Conservation (phyloP, 2,797 vertebrate genomes). For the Brachyrhaphis roseni region DNA sequence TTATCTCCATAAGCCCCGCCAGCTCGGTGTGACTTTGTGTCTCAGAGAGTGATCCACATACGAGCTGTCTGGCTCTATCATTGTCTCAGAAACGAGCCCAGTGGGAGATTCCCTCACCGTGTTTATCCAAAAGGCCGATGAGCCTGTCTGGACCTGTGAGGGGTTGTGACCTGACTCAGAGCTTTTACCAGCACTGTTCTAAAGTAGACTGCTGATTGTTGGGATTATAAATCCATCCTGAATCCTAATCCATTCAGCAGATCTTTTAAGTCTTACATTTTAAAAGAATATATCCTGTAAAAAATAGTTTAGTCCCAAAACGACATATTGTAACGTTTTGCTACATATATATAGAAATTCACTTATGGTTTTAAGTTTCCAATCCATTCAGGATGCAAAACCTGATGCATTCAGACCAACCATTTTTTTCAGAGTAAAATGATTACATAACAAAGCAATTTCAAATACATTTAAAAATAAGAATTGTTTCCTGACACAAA, state of each 20-base stretch:
- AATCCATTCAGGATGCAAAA: not conserved
- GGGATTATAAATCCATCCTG: not conserved
- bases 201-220: constrained; percentile 9
- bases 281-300: not conserved
- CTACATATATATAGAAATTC: not conserved
- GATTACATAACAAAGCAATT: not conserved
- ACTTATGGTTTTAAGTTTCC: not conserved
- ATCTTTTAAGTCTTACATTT: not conserved
- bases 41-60: constrained; percentile 51
- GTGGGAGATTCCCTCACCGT: constrained; percentile 42
- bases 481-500: not conserved
- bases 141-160: constrained; percentile 29
- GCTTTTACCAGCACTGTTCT: constrained; percentile 40
- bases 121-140: constrained; percentile 42
- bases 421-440: not conserved
- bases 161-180: constrained; percentile 41
- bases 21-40: constrained; percentile 50
- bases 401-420: not conserved
- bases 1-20: constrained; percentile 67
- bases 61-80: constrained; percentile 67
- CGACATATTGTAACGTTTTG: not conserved
- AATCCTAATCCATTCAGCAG: not conserved
- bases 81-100: constrained; percentile 48
- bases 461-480: not conserved
- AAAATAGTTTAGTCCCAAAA: not conserved